Evolutionary conservation across 2,888 invertebrate species (phyloP).

Genomic region (Thera britannica): DNA sequence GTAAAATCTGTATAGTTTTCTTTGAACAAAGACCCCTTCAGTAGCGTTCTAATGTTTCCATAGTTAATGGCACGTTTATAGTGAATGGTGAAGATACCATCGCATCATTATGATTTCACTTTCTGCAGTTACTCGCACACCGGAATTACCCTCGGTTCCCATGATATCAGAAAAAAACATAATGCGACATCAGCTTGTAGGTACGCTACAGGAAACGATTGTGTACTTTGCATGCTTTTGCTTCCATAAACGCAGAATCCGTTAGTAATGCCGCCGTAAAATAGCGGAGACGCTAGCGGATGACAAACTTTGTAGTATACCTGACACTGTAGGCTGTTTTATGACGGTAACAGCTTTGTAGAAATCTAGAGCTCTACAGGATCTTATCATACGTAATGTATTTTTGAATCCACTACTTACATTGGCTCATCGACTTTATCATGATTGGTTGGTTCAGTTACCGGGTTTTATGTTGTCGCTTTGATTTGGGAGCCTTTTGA

Average conservation of each 20-base stretch:
- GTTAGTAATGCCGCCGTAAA: background rate
- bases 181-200: conserved; percentile 29
- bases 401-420: conserved; percentile 21
- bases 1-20: background rate
- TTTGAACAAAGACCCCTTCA: background rate
- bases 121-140: conserved; percentile 45
- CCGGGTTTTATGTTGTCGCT: conserved; percentile 1
- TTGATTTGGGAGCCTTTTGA: conserved; percentile 7
- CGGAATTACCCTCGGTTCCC: conserved; percentile 55
- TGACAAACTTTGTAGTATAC: too few relatives aligned
- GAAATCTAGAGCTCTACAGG: background rate
- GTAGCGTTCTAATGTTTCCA: conserved; percentile 33
- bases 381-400: conserved; percentile 17
- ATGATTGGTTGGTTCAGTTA: conserved; percentile 3
- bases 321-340: background rate
- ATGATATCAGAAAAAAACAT: conserved; percentile 48
- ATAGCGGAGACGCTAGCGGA: background rate
- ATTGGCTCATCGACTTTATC: conserved; percentile 27
- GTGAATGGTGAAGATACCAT: conserved; percentile 41
- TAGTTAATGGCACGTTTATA: conserved; percentile 38
- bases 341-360: background rate
- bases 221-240: conserved; percentile 19
- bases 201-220: conserved; percentile 33
- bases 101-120: conserved; percentile 59
- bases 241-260: background rate